Evolutionary conservation across 2,797 vertebrate genomes (phyloP).

Genomic region (Gymnothorax reevesii): DNA sequence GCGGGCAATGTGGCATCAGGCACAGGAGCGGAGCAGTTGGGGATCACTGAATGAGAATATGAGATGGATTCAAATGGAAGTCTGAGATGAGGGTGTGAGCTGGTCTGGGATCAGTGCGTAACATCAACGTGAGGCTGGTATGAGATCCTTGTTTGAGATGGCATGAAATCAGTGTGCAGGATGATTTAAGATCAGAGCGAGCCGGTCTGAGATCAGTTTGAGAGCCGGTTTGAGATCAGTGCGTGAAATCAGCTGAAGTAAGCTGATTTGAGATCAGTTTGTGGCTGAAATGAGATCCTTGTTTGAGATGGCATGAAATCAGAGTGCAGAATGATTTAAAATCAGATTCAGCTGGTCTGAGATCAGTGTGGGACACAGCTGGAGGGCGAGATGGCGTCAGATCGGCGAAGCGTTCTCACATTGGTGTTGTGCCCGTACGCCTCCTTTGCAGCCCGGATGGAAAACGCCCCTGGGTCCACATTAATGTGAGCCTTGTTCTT

Average conservation of each 20-base stretch:
- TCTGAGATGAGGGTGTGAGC: neutral
- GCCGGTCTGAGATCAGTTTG: neutral
- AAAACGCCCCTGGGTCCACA: conserved; percentile 84
- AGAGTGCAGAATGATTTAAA: neutral
- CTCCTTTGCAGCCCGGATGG: conserved; percentile 90
- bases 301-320: neutral
- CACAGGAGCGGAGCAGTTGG: neutral
- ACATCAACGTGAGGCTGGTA: neutral
- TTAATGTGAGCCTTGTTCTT: conserved; percentile 93
- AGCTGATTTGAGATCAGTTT: neutral
- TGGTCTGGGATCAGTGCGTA: neutral
- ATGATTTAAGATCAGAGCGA: neutral
- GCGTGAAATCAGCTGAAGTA: neutral
- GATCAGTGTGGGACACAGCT: neutral
- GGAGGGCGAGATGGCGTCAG: neutral
- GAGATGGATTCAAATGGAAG: neutral
- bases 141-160: neutral
- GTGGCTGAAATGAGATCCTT: neutral
- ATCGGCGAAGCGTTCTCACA: conserved; percentile 64
- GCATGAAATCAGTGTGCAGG: neutral
- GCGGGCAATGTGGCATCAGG: neutral
- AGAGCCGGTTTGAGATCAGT: neutral
- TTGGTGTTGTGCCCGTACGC: conserved; percentile 97
- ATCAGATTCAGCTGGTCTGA: neutral
- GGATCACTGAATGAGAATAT: neutral